phyloP scores from a whole-genome alignment of 2,113 vertebrate genomes.

The Azemiops feae region DNA sequence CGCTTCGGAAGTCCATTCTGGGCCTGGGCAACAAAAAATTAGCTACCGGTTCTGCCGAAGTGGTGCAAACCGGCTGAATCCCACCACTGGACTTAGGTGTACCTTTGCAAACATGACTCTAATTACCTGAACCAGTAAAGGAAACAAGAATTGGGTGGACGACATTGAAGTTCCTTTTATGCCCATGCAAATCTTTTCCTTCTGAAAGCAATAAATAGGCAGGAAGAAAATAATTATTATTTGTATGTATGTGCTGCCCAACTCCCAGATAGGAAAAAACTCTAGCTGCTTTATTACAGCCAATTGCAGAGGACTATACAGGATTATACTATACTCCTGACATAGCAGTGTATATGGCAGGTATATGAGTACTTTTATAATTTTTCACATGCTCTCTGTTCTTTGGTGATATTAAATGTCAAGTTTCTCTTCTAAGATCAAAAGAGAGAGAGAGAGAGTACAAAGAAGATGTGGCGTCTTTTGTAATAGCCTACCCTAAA shows the following conservation, averaged over 20 bases:
- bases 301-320: background rate
- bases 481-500: background rate
- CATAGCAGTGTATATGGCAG: background rate
- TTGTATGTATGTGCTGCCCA: background rate
- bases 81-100: too few species aligned
- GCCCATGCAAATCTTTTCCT: background rate
- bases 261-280: background rate
- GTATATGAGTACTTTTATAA: background rate
- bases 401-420: background rate
- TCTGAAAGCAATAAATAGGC: background rate
- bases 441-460: background rate
- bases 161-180: background rate
- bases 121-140: background rate
- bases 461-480: background rate
- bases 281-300: background rate
- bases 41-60: too few species aligned
- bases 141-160: background rate
- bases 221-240: background rate
- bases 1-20: too few species aligned
- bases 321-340: background rate
- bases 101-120: background rate
- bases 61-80: too few species aligned
- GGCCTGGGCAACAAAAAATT: too few species aligned
- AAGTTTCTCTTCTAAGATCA: background rate
- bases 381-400: background rate